phyloP scores from a whole-genome alignment of 1,140 invertebrate genomes.

The Trypoxylus dichotomus region DNA sequence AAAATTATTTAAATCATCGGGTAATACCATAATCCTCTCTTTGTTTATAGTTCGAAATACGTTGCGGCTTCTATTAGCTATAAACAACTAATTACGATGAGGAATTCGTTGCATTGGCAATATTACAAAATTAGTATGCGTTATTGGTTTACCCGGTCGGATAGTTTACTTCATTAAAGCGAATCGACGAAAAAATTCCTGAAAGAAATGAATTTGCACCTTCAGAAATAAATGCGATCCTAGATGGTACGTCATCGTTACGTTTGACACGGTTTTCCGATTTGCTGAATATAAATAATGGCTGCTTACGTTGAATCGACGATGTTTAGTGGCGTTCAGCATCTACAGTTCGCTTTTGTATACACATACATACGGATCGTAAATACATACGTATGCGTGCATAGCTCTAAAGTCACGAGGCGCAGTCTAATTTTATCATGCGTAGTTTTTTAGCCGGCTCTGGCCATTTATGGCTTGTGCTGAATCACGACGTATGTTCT shows the following conservation, averaged over 20 bases:
- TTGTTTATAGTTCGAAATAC: background rate
- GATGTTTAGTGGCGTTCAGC: background rate
- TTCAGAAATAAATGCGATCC: background rate
- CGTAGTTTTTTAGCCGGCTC: constrained; percentile 2
- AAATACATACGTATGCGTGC: background rate
- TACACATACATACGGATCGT: no score
- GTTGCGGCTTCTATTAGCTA: background rate
- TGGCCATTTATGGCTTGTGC: background rate
- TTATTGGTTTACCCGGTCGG: no score
- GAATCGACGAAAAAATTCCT: no score
- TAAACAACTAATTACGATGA: background rate
- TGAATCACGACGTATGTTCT: background rate
- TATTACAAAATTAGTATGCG: background rate
- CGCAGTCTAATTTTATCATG: constrained; percentile 14
- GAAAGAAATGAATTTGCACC: background rate
- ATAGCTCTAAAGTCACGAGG: constrained; percentile 1
- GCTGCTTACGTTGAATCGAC: background rate
- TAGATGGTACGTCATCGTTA: background rate
- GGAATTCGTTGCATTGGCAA: background rate
- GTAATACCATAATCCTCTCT: background rate
- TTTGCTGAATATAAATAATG: constrained; percentile 5
- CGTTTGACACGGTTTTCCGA: background rate
- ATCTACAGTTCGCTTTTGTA: background rate
- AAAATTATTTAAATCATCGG: background rate
- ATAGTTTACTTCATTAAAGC: no score